Evolutionary conservation across 1,140 invertebrate genomes (phyloP).

Genomic region (Drosophila neocordata): DNA sequence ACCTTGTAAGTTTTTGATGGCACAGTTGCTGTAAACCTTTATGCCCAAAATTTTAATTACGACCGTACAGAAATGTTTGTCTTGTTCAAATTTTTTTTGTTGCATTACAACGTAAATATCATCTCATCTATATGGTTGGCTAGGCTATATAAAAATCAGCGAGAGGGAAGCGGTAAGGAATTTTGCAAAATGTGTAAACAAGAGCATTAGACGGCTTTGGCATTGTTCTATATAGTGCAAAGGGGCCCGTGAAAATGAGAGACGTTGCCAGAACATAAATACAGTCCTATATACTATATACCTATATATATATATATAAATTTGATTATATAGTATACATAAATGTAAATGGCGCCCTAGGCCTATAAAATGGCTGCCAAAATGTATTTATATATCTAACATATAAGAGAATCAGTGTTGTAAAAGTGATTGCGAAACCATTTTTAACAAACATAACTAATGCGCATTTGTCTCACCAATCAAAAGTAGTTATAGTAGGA

Average conservation of each 20-base stretch:
- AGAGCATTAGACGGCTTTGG: constrained; percentile 35
- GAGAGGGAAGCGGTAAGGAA: constrained; percentile 7
- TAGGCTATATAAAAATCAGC: constrained; percentile 33
- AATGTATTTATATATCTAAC: not conserved
- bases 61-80: constrained; percentile 48
- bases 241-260: constrained; percentile 23
- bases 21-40: constrained; percentile 15
- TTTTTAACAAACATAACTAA: not conserved
- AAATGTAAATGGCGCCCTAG: constrained; percentile 18
- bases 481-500: not conserved
- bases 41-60: constrained; percentile 34
- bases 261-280: constrained; percentile 11
- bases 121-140: constrained; percentile 46
- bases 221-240: constrained; percentile 38
- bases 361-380: constrained; percentile 13
- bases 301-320: not conserved
- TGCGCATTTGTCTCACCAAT: constrained; percentile 3
- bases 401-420: not conserved
- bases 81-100: constrained; percentile 15
- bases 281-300: constrained; percentile 31
- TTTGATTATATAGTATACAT: not conserved
- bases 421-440: not conserved
- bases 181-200: constrained; percentile 39
- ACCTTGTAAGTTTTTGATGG: constrained; percentile 41
- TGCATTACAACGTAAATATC: constrained; percentile 42